These are phyloP conservation scores for Macrotis lagotis DNA, from an alignment of 2,113 vertebrate genomes.

Conservation along the genomic window DNA sequence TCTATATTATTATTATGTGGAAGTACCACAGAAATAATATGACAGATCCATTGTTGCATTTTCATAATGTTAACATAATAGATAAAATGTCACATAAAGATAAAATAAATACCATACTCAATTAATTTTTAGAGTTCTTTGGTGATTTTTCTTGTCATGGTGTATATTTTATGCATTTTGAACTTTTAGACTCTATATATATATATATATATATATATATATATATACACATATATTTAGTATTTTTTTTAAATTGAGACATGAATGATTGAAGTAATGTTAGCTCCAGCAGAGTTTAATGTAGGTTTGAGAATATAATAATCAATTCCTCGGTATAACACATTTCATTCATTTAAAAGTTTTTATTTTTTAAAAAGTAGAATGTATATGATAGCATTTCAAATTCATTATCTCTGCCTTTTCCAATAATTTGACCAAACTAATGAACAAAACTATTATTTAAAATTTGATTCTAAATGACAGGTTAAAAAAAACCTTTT, in stretches of 20 bases:
- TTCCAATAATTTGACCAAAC: no score
- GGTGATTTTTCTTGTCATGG: not conserved
- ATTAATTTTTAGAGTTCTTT: not conserved
- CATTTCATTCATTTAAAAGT: not conserved
- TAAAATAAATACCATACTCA: not conserved
- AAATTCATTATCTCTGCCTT: no score
- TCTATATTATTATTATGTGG: not conserved
- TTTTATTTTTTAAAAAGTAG: not conserved
- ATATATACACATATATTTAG: no score
- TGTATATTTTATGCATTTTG: not conserved
- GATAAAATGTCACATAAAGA: not conserved
- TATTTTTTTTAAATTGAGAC: not conserved
- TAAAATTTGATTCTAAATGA: no score
- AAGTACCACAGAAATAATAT: not conserved
- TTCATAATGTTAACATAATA: not conserved
- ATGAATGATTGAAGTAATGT: not conserved
- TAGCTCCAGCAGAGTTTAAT: not conserved
- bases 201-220: no score
- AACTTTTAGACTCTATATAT: not conserved
- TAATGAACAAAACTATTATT: no score
- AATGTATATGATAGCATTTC: no score
- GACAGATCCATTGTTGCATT: not conserved
- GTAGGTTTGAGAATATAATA: not conserved
- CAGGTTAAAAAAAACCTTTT: no score
- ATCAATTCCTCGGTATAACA: not conserved